Conservation (phyloP, 1,140 invertebrate species). For the Conus betulinus region DNA sequence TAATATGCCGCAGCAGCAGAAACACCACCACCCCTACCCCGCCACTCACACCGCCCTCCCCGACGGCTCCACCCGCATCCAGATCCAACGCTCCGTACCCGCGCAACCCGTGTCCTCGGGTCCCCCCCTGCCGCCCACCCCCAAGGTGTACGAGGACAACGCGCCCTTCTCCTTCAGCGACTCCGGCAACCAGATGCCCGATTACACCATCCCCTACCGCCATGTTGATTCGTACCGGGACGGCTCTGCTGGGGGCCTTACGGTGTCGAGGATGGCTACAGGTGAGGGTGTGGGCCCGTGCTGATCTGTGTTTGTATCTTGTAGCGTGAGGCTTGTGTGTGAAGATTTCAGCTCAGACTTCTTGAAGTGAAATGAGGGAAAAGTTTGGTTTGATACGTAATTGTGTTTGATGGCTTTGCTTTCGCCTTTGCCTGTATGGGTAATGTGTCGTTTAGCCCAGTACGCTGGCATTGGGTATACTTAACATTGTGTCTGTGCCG, state of each 20-base stretch:
- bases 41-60: slow-evolving; percentile 38
- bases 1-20: slow-evolving; percentile 15
- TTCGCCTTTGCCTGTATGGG: too few species aligned
- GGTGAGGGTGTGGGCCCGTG: neutral
- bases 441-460: too few species aligned
- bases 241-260: slow-evolving; percentile 6
- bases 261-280: neutral
- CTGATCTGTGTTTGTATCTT: too few species aligned
- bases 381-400: too few species aligned
- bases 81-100: slow-evolving; percentile 15
- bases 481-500: too few species aligned
- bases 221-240: slow-evolving; percentile 21
- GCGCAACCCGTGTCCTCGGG: neutral
- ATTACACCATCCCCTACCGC: slow-evolving; percentile 47
- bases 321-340: too few species aligned
- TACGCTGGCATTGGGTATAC: too few species aligned
- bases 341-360: too few species aligned
- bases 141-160: slow-evolving; percentile 30
- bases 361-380: too few species aligned
- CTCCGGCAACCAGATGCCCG: slow-evolving; percentile 26
- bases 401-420: too few species aligned
- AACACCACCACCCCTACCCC: slow-evolving; percentile 14
- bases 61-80: slow-evolving; percentile 35
- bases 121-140: slow-evolving; percentile 16
- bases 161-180: slow-evolving; percentile 13